These are phyloP conservation scores for Hypselothyrea guttata DNA, from an alignment of 2,888 invertebrate species.

Conservation along the genomic window DNA sequence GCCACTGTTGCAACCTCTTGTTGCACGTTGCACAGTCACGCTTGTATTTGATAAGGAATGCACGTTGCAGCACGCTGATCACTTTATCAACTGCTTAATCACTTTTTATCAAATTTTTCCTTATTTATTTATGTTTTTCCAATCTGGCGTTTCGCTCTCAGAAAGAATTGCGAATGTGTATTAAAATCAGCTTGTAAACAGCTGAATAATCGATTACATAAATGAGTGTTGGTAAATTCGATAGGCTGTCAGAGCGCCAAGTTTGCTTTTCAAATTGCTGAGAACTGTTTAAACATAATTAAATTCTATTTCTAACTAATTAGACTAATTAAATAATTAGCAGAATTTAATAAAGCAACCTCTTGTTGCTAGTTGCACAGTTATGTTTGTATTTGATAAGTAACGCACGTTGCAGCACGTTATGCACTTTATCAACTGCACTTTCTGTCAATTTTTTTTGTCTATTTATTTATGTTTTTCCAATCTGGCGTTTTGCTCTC, in stretches of 20 bases:
- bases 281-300: neutral
- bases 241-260: slow-evolving; percentile 15
- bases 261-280: neutral
- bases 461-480: no score
- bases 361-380: slow-evolving; percentile 10
- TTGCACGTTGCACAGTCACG: neutral
- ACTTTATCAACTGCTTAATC: slow-evolving; percentile 2
- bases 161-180: slow-evolving; percentile 31
- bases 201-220: slow-evolving; percentile 37
- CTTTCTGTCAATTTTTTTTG: no score
- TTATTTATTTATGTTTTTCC: slow-evolving; percentile 8
- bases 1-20: slow-evolving; percentile 11
- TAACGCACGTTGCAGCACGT: neutral
- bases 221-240: slow-evolving; percentile 31
- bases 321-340: no score
- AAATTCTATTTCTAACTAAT: no score
- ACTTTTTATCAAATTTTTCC: slow-evolving; percentile 1
- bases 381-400: neutral
- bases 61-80: neutral
- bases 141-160: slow-evolving; percentile 13
- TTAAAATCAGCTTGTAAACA: slow-evolving; percentile 41
- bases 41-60: neutral
- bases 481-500: no score
- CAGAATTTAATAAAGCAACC: no score
- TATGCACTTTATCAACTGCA: no score